Conservation (phyloP, 2,888 invertebrate genomes). For the Unio delphinus region DNA sequence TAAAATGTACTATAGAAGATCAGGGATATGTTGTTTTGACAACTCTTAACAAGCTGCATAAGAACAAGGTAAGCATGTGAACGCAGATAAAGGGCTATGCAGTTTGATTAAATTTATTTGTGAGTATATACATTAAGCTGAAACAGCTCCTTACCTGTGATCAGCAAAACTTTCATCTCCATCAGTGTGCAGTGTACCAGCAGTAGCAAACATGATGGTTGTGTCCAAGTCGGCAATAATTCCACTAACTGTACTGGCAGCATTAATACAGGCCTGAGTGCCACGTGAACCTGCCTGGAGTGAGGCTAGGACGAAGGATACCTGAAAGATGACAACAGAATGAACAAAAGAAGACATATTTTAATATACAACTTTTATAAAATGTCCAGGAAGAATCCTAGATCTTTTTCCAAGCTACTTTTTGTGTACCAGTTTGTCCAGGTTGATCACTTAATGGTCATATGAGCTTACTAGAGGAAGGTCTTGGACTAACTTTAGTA, state of each 20-base stretch:
- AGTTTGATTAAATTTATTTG: too few relatives aligned
- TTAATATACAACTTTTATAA: background rate
- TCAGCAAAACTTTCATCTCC: slow-evolving; percentile 94
- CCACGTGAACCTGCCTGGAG: slow-evolving; percentile 95
- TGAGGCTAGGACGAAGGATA: slow-evolving; percentile 87
- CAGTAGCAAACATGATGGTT: slow-evolving; percentile 99
- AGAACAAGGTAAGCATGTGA: too few relatives aligned
- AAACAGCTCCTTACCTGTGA: slow-evolving; percentile 75
- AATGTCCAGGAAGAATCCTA: background rate
- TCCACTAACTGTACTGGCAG: slow-evolving; percentile 96
- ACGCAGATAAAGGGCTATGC: too few relatives aligned
- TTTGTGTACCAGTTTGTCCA: background rate
- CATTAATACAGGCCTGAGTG: slow-evolving; percentile 99
- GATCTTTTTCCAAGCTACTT: background rate
- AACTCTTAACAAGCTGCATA: too few relatives aligned
- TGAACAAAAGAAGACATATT: slow-evolving; percentile 56
- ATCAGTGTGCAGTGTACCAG: slow-evolving; percentile 95
- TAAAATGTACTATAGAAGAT: too few relatives aligned
- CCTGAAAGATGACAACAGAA: slow-evolving; percentile 63
- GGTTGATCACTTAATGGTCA: background rate
- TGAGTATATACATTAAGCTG: too few relatives aligned
- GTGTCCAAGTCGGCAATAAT: slow-evolving; percentile 92
- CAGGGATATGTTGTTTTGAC: too few relatives aligned
- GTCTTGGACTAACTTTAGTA: too few relatives aligned
- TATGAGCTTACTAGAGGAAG: background rate